Conservation (phyloP, 2,888 invertebrate species). For the Stramonita haemastoma region DNA sequence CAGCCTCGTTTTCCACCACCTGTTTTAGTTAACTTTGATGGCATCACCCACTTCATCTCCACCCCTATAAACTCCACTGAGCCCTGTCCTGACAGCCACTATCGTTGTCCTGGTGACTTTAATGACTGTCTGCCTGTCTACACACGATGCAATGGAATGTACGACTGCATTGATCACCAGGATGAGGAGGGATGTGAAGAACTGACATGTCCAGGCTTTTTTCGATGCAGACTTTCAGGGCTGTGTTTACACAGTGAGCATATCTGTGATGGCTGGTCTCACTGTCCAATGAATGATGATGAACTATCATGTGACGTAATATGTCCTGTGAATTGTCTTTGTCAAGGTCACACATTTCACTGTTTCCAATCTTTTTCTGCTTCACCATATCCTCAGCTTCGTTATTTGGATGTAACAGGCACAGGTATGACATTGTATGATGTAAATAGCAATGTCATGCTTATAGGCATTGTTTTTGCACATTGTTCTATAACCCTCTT, state of each 20-base stretch:
- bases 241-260: background rate
- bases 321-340: background rate
- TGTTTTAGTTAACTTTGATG: constrained; percentile 1
- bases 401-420: background rate
- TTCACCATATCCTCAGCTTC: background rate
- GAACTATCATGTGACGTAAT: background rate
- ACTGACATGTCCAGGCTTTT: too few relatives aligned
- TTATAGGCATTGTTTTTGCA: background rate
- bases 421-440: constrained; percentile 1
- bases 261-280: constrained; percentile 8
- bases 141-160: too few relatives aligned
- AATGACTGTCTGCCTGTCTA: background rate
- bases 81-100: constrained; percentile 1
- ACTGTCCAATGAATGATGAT: constrained; percentile 13
- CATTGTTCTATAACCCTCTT: background rate
- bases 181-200: too few relatives aligned
- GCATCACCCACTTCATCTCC: background rate
- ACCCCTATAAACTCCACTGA: constrained; percentile 11
- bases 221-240: background rate
- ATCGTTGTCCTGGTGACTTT: background rate
- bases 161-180: too few relatives aligned
- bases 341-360: background rate
- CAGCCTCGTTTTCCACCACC: background rate
- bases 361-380: background rate
- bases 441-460: background rate